A percentile compares a stretch with the other conserved stretches of the same genome.
These are phyloP conservation scores for Willisornis vidua DNA, from an alignment of 2,113 vertebrate species.

Conservation along the genomic window DNA sequence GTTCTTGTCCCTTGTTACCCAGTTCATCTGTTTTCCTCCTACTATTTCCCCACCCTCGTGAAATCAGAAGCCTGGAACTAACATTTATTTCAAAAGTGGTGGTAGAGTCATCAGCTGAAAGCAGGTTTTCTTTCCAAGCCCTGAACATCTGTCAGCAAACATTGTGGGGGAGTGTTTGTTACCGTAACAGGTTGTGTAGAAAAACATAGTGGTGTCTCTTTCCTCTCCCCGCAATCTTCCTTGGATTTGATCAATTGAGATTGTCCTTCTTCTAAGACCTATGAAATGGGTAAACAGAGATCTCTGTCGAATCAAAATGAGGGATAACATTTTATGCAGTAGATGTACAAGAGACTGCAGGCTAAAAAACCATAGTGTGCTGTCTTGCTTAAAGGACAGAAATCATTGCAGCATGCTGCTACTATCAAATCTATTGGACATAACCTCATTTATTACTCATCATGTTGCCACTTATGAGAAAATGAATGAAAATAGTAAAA, in stretches of 20 bases:
- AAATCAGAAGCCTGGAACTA: slow-evolving; percentile 20
- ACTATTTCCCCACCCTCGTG: background rate
- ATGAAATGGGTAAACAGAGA: background rate
- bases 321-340: background rate
- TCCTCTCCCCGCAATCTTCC: background rate
- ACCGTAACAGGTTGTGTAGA: slow-evolving; percentile 8
- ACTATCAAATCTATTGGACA: background rate
- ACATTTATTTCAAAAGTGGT: slow-evolving; percentile 24
- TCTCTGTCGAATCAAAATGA: background rate
- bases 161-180: background rate
- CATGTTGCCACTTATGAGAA: background rate
- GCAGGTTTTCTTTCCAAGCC: background rate
- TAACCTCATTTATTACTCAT: slow-evolving; percentile 24
- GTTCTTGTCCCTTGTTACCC: background rate
- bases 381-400: background rate
- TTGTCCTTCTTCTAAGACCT: background rate
- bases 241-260: rapidly evolving
- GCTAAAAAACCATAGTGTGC: background rate
- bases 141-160: slow-evolving; percentile 56
- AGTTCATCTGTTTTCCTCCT: background rate
- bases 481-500: background rate
- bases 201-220: background rate
- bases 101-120: slow-evolving; percentile 1
- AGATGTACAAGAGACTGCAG: background rate
- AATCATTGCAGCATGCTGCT: background rate